A percentile compares a stretch with the other conserved stretches of the same genome.
Evolutionary conservation across 2,888 invertebrate genomes (phyloP).

Genomic region (Pollenia labialis): DNA sequence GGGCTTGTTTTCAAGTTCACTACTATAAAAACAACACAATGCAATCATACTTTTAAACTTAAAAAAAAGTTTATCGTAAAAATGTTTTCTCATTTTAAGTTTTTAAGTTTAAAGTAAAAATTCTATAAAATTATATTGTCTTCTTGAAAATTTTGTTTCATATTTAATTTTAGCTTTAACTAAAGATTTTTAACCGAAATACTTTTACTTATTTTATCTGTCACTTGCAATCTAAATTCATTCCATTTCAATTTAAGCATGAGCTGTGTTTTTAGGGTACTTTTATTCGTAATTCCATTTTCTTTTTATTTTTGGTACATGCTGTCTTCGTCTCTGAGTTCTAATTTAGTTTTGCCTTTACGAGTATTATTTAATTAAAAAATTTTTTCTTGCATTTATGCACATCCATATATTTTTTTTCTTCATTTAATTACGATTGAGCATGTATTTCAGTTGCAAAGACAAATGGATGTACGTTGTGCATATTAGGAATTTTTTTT

Average conservation of each 20-base stretch:
- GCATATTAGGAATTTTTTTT: background rate
- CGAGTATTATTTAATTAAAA: background rate
- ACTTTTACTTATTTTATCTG: slow-evolving; percentile 36
- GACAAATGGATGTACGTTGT: too few species aligned
- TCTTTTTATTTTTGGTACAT: background rate
- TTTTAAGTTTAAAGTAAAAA: too few species aligned
- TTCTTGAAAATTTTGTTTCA: too few species aligned
- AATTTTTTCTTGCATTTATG: slow-evolving; percentile 21
- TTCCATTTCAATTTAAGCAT: slow-evolving; percentile 29
- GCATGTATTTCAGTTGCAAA: slow-evolving; percentile 4
- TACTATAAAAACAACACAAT: slow-evolving; percentile 25
- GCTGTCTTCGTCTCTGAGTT: slow-evolving; percentile 15
- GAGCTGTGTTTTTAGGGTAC: background rate
- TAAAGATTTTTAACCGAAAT: too few species aligned
- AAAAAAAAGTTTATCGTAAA: background rate
- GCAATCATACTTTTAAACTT: background rate
- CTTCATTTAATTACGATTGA: background rate
- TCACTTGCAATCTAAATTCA: slow-evolving; percentile 50
- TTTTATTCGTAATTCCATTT: slow-evolving; percentile 1
- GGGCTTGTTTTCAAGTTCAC: slow-evolving; percentile 70
- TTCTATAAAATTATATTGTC: too few species aligned
- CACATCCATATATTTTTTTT: background rate
- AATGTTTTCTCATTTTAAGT: background rate
- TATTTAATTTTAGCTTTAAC: too few species aligned
- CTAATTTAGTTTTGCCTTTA: background rate